Percentiles rank a stretch among this genome's conserved stretches.
phyloP scores from a whole-genome alignment of 2,888 invertebrate genomes.

The Chironomus riparius region DNA sequence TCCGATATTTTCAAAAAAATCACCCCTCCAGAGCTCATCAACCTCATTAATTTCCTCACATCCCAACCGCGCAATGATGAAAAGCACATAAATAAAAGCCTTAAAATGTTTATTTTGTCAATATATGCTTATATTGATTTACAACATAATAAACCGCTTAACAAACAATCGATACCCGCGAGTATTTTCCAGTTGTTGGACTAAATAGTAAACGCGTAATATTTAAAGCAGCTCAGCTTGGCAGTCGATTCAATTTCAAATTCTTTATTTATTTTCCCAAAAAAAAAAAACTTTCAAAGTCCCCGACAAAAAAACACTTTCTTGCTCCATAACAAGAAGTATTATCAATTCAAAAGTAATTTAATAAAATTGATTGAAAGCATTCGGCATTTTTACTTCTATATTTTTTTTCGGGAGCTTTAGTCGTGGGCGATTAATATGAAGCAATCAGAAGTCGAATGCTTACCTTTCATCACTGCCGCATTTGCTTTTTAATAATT shows the following conservation, averaged over 20 bases:
- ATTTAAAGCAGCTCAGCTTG: no score
- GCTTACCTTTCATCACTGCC: conserved; percentile 24
- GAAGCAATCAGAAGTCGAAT: conserved; percentile 26
- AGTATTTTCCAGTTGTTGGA: background rate
- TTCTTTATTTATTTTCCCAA: background rate
- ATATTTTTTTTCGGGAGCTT: background rate
- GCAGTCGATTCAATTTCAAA: background rate
- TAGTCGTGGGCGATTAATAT: conserved; percentile 19
- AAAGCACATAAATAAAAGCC: background rate
- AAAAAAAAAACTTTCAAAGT: background rate
- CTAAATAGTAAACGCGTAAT: background rate
- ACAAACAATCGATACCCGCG: conserved; percentile 1
- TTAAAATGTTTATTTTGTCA: background rate
- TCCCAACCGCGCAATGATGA: background rate
- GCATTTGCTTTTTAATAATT: conserved; percentile 25
- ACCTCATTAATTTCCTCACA: no score
- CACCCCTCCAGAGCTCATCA: no score
- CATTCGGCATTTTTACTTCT: background rate
- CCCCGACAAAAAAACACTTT: background rate
- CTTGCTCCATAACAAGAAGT: background rate
- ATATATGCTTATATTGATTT: conserved; percentile 11
- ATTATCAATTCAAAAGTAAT: background rate
- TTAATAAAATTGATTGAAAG: conserved; percentile 10
- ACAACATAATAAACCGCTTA: conserved; percentile 20
- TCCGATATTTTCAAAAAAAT: no score